Base-by-base conservation (phyloP, 2,797 vertebrate genomes). In the Protosalanx chinensis region DNA sequence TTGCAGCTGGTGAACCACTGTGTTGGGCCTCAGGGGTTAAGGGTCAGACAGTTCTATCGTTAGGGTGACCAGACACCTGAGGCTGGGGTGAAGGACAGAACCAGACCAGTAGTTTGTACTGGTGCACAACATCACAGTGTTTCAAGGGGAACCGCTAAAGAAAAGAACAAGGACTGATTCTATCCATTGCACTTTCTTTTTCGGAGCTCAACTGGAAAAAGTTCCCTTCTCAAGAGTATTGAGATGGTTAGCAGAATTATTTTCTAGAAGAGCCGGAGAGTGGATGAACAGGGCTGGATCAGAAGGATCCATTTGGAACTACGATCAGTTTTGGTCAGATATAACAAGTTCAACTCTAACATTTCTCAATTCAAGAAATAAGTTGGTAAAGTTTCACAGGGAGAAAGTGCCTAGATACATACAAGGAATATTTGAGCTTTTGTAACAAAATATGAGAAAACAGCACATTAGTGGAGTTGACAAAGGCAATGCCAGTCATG, bases 401-500 rank as follows among this genome's bases (percentile, higher is more conserved):
- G 51, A 56, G 51, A 56, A 56, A n/a, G 51, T 56, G 51, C 51
- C 51, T 16, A n/a, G 41, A 46, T 46, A 16, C 51, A 56, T 16
- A 16, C 5, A n/a, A 56, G 51, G 51, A n/a, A 56, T 56, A 16
- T 56, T 56, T 1, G 51, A 56, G 51, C 15, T 16, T 56, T 56
- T n/a, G 18, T 16, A 56, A 56, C 51, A 56, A 56, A 56, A 56
- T 56, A 16, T 16, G 51, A 6, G 51, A 56, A 49, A 80, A 75
- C 80, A 82, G 77, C 76, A 72, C 70, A 74, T 76, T 49, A 35
- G 62, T 51, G 46, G 75, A 67, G 51, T n/a, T 56, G 51, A 56
- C 51, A 56, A 56, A 86, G 71, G 57, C 71, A 69, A 75, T 27
- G 76, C 59, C 35, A 71, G 71, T 68, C 65, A 62, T 79, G 76